phyloP scores from a whole-genome alignment of 1,140 invertebrate species.

The Drosophila persimilis region DNA sequence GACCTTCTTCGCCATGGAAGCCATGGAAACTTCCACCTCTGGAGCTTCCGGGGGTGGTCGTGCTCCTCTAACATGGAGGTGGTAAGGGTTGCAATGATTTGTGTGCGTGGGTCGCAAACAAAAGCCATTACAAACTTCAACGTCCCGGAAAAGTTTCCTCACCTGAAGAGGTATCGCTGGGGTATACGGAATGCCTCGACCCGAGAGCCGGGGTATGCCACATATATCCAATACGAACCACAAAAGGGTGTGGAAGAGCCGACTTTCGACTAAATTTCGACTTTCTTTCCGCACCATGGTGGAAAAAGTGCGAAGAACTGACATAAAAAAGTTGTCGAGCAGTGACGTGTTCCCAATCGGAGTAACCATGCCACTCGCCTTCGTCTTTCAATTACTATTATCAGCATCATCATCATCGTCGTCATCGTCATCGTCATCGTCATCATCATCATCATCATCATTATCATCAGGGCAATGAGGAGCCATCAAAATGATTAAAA shows the following conservation, averaged over 20 bases:
- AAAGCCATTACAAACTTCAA: conserved; percentile 69
- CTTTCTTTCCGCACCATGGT: conserved; percentile 50
- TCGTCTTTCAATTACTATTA: conserved; percentile 26
- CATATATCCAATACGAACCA: too few species aligned
- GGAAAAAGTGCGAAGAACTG: conserved; percentile 59
- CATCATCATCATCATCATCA: conserved; percentile 13
- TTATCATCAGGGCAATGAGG: conserved; percentile 26
- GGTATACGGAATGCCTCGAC: background rate
- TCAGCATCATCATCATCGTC: conserved; percentile 4
- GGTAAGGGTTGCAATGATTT: conserved; percentile 38
- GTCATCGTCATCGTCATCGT: background rate
- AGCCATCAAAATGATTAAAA: conserved; percentile 74
- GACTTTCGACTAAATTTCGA: background rate
- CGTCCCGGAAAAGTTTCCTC: conserved; percentile 21
- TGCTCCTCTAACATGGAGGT: too few species aligned
- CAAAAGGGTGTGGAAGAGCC: background rate
- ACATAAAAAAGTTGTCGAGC: conserved; percentile 63
- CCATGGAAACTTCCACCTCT: conserved; percentile 35
- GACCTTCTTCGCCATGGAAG: conserved; percentile 47
- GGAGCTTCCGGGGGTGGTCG: too few species aligned
- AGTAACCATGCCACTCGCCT: background rate
- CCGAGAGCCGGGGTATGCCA: too few species aligned
- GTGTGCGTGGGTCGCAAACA: conserved; percentile 52
- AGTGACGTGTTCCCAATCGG: conserved; percentile 45
- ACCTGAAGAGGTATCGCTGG: conserved; percentile 21